Evolutionary conservation across 2,888 invertebrate species (phyloP).

Genomic region (Tromatobia lineatoria): DNA sequence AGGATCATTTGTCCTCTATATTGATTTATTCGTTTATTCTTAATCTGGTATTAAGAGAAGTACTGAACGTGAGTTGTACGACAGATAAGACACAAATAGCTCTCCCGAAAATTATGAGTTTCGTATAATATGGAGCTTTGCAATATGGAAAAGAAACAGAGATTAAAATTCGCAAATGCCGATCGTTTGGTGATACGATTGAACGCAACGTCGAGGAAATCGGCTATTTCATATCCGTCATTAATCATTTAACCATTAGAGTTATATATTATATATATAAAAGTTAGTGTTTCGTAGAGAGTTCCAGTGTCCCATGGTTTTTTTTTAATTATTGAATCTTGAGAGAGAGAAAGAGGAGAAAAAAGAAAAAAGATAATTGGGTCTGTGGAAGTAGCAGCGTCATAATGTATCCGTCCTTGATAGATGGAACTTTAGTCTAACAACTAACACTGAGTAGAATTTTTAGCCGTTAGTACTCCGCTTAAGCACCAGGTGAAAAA

Average conservation of each 20-base stretch:
- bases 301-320: conserved; percentile 44
- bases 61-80: conserved; percentile 67
- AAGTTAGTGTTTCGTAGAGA: conserved; percentile 49
- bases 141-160: background rate
- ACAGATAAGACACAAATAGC: conserved; percentile 8
- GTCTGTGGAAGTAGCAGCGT: conserved; percentile 32
- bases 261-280: conserved; percentile 17
- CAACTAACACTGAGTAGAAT: conserved; percentile 43
- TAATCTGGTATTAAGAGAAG: conserved; percentile 78
- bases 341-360: background rate
- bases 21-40: conserved; percentile 66
- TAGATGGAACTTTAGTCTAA: conserved; percentile 80
- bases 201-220: background rate
- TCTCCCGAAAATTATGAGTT: conserved; percentile 19
- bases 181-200: conserved; percentile 13
- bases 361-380: conserved; percentile 3
- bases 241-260: conserved; percentile 42
- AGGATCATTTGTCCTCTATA: conserved; percentile 14
- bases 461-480: conserved; percentile 70
- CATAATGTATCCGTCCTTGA: conserved; percentile 83
- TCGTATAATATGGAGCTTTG: conserved; percentile 14
- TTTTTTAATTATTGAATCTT: conserved; percentile 25
- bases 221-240: conserved; percentile 50
- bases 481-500: conserved; percentile 70
- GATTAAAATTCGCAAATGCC: background rate